These are phyloP conservation scores for Arge pagana DNA, from an alignment of 2,888 invertebrate species.

Conservation along the genomic window DNA sequence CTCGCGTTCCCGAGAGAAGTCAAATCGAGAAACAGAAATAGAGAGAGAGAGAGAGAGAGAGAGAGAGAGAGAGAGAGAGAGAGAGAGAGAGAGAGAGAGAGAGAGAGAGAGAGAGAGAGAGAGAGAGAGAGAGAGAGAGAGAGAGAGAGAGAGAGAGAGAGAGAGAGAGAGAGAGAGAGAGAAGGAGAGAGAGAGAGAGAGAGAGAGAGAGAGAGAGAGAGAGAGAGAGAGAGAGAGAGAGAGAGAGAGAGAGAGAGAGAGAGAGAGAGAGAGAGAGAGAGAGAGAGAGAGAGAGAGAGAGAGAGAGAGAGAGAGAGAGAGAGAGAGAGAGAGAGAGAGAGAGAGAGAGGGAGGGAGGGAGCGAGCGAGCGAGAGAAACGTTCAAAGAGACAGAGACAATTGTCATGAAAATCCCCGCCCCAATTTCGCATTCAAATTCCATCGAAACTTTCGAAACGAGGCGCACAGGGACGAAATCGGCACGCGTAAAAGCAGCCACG, in stretches of 20 bases:
- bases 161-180: neutral
- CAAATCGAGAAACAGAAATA: no score
- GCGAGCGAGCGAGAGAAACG: slow-evolving; percentile 23
- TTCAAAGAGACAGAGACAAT: no score
- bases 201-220: slow-evolving; percentile 9
- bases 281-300: slow-evolving; percentile 16
- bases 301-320: slow-evolving; percentile 28
- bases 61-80: neutral
- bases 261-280: slow-evolving; percentile 21
- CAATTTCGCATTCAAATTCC: no score
- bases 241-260: slow-evolving; percentile 26
- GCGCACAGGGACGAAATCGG: no score
- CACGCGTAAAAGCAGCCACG: no score
- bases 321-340: slow-evolving; percentile 22
- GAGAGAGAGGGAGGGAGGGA: slow-evolving; percentile 32
- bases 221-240: slow-evolving; percentile 24
- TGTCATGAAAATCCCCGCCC: no score
- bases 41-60: no score
- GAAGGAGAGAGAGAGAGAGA: neutral
- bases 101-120: neutral
- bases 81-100: neutral
- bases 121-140: neutral
- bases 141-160: slow-evolving; percentile 4
- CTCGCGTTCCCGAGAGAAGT: no score
- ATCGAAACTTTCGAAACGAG: no score